These are phyloP conservation scores for Iguana delicatissima DNA, from an alignment of 2,797 vertebrate species.

Conservation along the genomic window DNA sequence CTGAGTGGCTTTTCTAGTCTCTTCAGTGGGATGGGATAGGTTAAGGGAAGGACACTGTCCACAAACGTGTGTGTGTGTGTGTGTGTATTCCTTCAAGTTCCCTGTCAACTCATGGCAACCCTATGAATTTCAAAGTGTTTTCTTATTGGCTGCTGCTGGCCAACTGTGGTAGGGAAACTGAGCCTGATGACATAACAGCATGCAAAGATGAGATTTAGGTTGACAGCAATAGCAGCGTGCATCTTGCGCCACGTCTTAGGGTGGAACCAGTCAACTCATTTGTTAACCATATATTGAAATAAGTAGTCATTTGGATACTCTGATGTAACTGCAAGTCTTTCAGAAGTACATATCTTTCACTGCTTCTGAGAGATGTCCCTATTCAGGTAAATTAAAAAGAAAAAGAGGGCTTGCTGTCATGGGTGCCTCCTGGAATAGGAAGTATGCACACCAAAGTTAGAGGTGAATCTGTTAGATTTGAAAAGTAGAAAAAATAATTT, in stretches of 20 bases:
- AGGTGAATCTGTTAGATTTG: neutral
- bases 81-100: no score
- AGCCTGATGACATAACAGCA: neutral
- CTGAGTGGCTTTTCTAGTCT: no score
- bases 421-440: neutral
- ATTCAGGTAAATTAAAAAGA: neutral
- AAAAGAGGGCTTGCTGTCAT: neutral
- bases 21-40: no score
- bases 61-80: neutral
- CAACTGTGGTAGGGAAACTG: neutral
- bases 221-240: neutral
- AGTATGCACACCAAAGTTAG: neutral
- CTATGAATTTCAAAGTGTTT: no score
- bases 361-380: neutral
- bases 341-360: neutral
- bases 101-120: no score
- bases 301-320: neutral
- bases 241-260: neutral
- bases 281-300: neutral
- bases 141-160: neutral
- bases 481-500: no score
- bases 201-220: neutral
- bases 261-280: neutral
- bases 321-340: neutral
- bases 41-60: neutral